A percentile compares a stretch with the other conserved stretches of the same genome.
These are phyloP conservation scores for Hemibagrus wyckioides DNA, from an alignment of 2,113 vertebrate genomes.

Conservation along the genomic window DNA sequence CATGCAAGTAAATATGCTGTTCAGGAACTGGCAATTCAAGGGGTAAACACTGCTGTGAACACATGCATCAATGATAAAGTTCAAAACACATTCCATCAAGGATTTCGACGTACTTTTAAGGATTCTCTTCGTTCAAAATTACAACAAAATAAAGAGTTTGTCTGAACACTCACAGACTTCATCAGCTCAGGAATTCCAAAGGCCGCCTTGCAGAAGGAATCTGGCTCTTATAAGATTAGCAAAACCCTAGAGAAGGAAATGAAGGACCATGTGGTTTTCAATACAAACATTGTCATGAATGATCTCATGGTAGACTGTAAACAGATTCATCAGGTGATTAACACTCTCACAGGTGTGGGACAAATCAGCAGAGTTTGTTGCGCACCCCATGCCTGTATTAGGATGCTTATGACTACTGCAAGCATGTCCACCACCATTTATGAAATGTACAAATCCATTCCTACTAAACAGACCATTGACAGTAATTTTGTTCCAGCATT, in stretches of 20 bases:
- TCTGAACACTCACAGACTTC: not conserved
- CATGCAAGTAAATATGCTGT: conserved; percentile 24
- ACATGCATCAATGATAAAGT: not conserved
- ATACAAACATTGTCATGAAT: not conserved
- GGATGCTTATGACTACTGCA: too few species aligned
- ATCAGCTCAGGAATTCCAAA: conserved; percentile 28
- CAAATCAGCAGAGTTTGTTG: not conserved
- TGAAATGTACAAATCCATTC: too few species aligned
- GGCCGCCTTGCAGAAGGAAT: not conserved
- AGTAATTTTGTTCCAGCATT: too few species aligned
- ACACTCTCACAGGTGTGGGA: conserved; percentile 4
- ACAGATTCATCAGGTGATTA: conserved; percentile 8
- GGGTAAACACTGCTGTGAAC: conserved; percentile 2
- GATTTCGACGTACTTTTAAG: not conserved
- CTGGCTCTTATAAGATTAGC: conserved; percentile 17
- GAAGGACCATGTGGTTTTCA: not conserved
- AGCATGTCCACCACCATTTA: not conserved
- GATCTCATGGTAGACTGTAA: not conserved
- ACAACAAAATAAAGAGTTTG: conserved; percentile 27
- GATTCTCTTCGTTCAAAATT: not conserved
- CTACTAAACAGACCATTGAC: too few species aligned
- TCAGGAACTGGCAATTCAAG: conserved; percentile 39
- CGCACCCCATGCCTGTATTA: too few species aligned
- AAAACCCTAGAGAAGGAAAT: not conserved
- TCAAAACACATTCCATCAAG: not conserved